A percentile compares a stretch with the other conserved stretches of the same genome.
Conservation (phyloP, 2,888 invertebrate species). For the Crossocerus cetratus region DNA sequence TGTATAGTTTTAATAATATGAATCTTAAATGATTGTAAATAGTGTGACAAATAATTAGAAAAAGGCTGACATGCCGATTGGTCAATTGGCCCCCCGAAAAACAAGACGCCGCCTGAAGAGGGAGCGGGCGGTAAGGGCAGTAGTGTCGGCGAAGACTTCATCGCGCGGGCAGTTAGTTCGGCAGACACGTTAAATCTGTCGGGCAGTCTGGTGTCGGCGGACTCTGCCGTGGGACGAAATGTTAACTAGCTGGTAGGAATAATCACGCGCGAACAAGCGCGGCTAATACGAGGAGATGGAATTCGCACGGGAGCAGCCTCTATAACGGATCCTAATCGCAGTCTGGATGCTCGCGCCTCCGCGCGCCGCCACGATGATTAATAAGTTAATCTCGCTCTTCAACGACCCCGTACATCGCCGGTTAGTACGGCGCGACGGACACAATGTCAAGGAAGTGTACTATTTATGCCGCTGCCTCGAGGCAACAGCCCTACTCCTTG, state of each 20-base stretch:
- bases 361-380: not conserved
- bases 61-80: too few relatives aligned
- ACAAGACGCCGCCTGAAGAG: not conserved
- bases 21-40: too few relatives aligned
- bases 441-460: too few relatives aligned
- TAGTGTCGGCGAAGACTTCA: slow-evolving; percentile 46
- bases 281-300: slow-evolving; percentile 29
- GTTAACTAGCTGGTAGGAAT: slow-evolving; percentile 37
- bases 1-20: too few relatives aligned
- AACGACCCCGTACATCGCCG: not conserved
- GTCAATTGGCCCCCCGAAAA: too few relatives aligned
- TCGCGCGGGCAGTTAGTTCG: slow-evolving; percentile 68
- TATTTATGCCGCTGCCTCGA: too few relatives aligned
- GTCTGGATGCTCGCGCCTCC: too few relatives aligned
- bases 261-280: slow-evolving; percentile 49
- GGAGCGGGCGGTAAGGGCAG: slow-evolving; percentile 14
- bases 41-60: too few relatives aligned
- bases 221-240: slow-evolving; percentile 7
- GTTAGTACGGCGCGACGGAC: too few relatives aligned
- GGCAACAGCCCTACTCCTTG: too few relatives aligned
- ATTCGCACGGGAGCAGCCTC: not conserved
- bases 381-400: slow-evolving; percentile 1
- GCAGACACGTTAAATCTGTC: slow-evolving; percentile 70
- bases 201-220: slow-evolving; percentile 37
- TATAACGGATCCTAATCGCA: not conserved